Percentiles rank a stretch among this genome's conserved stretches.
phyloP scores from a whole-genome alignment of 2,113 vertebrate species.

The Pyrgilauda ruficollis region DNA sequence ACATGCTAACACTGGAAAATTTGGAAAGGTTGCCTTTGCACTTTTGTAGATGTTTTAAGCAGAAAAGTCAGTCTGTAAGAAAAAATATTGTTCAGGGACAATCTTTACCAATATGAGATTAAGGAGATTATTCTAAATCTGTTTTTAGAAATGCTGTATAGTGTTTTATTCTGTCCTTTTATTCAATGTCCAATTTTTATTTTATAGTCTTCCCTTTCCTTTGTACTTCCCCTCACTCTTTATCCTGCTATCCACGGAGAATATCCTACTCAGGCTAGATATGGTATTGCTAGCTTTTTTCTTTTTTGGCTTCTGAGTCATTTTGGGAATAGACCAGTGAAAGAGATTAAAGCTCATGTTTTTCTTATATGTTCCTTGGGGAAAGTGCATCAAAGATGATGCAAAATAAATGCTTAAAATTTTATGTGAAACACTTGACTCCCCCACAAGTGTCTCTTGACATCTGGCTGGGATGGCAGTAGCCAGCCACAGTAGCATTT shows the following conservation, averaged over 20 bases:
- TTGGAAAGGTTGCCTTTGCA: neutral
- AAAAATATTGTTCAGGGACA: neutral
- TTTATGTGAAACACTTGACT: neutral
- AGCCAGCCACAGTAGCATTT: neutral
- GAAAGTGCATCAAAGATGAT: neutral
- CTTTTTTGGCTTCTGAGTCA: neutral
- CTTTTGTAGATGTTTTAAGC: neutral
- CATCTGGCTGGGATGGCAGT: neutral
- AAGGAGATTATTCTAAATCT: neutral
- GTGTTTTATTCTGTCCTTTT: neutral
- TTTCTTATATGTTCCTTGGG: neutral
- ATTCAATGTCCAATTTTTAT: neutral
- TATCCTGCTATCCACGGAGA: neutral
- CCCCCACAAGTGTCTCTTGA: neutral
- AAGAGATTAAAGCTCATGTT: neutral
- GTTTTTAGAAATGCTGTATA: neutral
- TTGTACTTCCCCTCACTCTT: neutral
- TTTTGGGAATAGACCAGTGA: neutral
- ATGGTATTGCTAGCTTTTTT: neutral
- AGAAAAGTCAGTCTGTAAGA: neutral
- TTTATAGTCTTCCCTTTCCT: neutral
- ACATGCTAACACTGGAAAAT: neutral
- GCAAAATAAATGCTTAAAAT: neutral
- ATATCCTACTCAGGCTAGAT: neutral
- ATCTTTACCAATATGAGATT: neutral